Percentiles rank a stretch among this genome's conserved stretches.
These are phyloP conservation scores for Mus minutoides DNA, from an alignment of 2,797 vertebrate species.

Conservation along the genomic window DNA sequence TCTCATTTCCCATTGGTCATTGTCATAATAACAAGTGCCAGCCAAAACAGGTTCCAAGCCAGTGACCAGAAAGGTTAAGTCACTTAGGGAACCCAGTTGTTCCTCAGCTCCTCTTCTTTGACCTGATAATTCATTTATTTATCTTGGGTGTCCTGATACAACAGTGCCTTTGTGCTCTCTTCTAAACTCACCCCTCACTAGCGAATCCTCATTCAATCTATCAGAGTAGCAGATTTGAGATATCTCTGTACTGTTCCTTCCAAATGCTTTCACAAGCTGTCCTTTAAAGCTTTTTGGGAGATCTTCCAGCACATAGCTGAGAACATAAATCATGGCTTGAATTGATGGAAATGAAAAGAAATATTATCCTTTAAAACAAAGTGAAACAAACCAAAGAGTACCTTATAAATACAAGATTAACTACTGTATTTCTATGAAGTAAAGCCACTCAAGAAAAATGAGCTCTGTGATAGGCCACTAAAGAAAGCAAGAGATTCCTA, in stretches of 20 bases:
- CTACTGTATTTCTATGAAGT: constrained; percentile 10
- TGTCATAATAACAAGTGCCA: not conserved
- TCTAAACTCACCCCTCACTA: not conserved
- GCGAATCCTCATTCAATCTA: not conserved
- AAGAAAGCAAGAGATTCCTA: constrained; percentile 18
- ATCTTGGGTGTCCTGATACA: constrained; percentile 43
- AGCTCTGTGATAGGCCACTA: constrained; percentile 43
- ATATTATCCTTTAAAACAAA: constrained; percentile 42
- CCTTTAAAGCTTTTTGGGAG: constrained; percentile 59
- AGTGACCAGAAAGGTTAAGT: not conserved
- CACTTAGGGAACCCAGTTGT: not conserved
- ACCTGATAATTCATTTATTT: constrained; percentile 42
- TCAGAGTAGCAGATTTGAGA: constrained; percentile 32
- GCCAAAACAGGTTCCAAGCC: not conserved
- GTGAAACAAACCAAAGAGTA: constrained; percentile 42
- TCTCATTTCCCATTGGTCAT: constrained; percentile 13
- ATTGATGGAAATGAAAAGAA: constrained; percentile 50
- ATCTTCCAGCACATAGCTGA: not conserved
- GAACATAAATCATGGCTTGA: constrained; percentile 43
- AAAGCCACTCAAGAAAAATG: constrained; percentile 48
- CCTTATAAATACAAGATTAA: constrained; percentile 16
- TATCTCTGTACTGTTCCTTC: not conserved
- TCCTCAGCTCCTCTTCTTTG: not conserved
- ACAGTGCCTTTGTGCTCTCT: constrained; percentile 32
- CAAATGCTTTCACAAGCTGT: constrained; percentile 54